Evolutionary conservation across 2,888 invertebrate species (phyloP).

Genomic region (Hypercompe scribonia): DNA sequence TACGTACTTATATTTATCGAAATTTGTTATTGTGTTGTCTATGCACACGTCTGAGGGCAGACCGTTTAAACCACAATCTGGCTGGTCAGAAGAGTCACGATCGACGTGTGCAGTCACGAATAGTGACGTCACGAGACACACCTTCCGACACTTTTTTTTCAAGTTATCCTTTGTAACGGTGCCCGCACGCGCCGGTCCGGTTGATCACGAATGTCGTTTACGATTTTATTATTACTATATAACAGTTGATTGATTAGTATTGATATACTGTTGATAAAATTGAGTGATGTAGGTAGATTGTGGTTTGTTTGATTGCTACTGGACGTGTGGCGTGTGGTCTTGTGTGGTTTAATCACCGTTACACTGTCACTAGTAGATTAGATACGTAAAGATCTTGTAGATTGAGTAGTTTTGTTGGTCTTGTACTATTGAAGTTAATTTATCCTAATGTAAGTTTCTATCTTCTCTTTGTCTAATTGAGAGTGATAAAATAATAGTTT

Average conservation of each 20-base stretch:
- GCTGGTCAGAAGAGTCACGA: conserved; percentile 67
- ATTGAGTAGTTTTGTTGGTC: conserved; percentile 2
- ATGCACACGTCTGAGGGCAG: conserved; percentile 49
- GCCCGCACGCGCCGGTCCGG: conserved; percentile 52
- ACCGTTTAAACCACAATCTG: conserved; percentile 51
- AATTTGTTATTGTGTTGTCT: conserved; percentile 49
- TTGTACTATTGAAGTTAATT: neutral
- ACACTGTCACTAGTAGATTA: conserved; percentile 14
- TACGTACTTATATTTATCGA: conserved; percentile 14
- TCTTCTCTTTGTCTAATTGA: no score
- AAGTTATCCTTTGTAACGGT: conserved; percentile 58
- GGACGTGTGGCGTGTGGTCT: conserved; percentile 25
- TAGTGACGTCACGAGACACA: conserved; percentile 62
- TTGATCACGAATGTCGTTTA: conserved; percentile 53
- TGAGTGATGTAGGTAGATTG: conserved; percentile 48
- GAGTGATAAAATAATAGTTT: no score
- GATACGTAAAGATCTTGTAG: conserved; percentile 6
- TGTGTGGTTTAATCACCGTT: conserved; percentile 20
- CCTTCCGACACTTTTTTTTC: conserved; percentile 51
- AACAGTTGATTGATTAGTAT: conserved; percentile 53
- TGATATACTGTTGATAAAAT: conserved; percentile 49
- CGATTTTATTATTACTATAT: conserved; percentile 52
- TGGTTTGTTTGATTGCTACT: conserved; percentile 29
- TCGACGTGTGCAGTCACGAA: conserved; percentile 61
- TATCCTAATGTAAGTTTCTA: neutral